Conservation (phyloP, 2,113 vertebrate species). For the Nyctibius bracteatus region DNA sequence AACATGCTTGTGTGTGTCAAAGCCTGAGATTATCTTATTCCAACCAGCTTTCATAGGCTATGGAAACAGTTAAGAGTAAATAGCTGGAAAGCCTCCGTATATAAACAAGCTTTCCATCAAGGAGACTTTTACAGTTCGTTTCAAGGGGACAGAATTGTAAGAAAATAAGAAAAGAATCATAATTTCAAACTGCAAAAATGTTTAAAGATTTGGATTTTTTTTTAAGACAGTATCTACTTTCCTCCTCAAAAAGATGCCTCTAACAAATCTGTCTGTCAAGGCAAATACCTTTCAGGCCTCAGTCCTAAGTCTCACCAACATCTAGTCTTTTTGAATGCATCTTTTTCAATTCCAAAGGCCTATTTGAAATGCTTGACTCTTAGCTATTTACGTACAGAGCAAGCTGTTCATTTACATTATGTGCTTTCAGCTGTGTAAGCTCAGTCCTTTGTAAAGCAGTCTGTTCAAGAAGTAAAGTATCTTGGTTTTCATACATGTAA, state of each 20-base stretch:
- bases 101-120: constrained; percentile 13
- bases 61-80: constrained; percentile 30
- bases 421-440: neutral
- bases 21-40: constrained; percentile 43
- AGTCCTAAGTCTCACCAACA: neutral
- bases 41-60: neutral
- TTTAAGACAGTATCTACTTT: neutral
- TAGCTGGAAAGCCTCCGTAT: neutral
- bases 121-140: neutral
- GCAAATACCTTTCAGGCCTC: neutral
- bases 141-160: neutral
- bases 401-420: constrained; percentile 30
- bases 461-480: neutral
- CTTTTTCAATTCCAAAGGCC: neutral
- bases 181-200: neutral
- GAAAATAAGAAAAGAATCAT: neutral
- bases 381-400: constrained; percentile 24
- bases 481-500: neutral
- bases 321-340: neutral
- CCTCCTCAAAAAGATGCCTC: neutral
- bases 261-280: neutral
- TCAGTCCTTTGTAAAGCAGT: neutral
- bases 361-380: neutral
- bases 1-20: constrained; percentile 11
- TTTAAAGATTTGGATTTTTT: neutral